phyloP scores from a whole-genome alignment of 2,113 vertebrate genomes.

The Pantherophis guttatus region DNA sequence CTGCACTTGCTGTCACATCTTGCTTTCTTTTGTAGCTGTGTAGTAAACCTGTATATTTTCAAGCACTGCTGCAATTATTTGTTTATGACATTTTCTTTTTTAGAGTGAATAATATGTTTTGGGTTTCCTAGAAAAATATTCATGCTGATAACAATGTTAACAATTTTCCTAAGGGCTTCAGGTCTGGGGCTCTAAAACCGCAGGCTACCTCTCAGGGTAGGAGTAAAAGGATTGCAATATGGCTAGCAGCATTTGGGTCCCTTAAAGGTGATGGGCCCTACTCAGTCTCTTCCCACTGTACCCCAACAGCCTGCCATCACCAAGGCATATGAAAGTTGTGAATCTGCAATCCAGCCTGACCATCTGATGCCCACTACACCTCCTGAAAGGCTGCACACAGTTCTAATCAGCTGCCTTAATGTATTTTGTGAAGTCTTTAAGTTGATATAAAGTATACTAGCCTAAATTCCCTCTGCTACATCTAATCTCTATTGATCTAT shows the following conservation, averaged over 20 bases:
- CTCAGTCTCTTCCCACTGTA: not conserved
- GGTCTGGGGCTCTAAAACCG: not conserved
- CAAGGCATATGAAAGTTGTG: not conserved
- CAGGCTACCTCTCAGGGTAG: not conserved
- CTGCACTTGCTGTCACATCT: not conserved
- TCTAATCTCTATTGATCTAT: not conserved
- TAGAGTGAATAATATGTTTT: not conserved
- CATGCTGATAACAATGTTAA: not conserved
- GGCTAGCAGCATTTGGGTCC: not conserved
- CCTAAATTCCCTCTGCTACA: not conserved
- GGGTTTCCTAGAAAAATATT: not conserved
- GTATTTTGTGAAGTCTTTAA: not conserved
- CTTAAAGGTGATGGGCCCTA: not conserved
- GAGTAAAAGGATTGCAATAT: not conserved
- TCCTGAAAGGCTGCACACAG: not conserved
- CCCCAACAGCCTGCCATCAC: not conserved
- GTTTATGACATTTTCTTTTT: not conserved
- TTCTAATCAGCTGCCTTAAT: not conserved
- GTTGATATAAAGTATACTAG: not conserved
- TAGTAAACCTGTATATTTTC: not conserved
- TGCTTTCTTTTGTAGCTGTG: not conserved
- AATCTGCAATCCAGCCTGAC: not conserved
- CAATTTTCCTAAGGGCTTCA: not conserved
- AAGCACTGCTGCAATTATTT: not conserved
- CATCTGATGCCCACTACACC: not conserved